phyloP scores from a whole-genome alignment of 2,113 vertebrate genomes.

The Burhinus oedicnemus region DNA sequence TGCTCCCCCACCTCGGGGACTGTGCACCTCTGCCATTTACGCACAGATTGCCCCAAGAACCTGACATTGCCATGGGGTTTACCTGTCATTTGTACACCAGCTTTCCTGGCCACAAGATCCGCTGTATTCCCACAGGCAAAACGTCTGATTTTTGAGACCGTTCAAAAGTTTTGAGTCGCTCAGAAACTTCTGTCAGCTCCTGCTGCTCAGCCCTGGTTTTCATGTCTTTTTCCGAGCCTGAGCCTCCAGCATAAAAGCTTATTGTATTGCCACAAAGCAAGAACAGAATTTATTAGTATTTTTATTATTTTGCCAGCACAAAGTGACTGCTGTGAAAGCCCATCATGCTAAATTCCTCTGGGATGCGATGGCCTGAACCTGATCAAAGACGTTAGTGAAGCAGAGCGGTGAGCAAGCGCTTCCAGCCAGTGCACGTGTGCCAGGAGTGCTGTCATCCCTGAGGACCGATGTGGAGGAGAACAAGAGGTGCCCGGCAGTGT shows the following conservation, averaged over 20 bases:
- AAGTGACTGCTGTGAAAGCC: not conserved
- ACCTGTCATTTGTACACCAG: not conserved
- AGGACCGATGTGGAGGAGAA: not conserved
- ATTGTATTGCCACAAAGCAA: conserved; percentile 4
- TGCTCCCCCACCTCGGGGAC: not conserved
- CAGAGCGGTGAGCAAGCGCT: not conserved
- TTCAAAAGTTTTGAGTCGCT: not conserved
- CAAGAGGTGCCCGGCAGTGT: not conserved
- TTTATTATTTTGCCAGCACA: not conserved
- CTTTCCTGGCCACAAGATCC: not conserved
- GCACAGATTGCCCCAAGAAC: not conserved
- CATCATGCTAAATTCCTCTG: not conserved
- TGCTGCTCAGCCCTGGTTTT: conserved; percentile 11
- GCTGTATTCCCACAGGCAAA: conserved; percentile 8
- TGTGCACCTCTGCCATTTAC: not conserved
- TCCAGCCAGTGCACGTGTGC: not conserved
- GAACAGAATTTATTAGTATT: conserved; percentile 30
- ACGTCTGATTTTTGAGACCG: not conserved
- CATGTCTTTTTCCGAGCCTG: not conserved
- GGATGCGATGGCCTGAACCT: not conserved
- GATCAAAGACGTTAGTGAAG: not conserved
- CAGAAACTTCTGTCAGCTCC: conserved; percentile 8
- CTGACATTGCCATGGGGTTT: accelerated
- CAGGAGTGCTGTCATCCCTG: not conserved
- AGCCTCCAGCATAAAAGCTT: not conserved